Percentiles rank a stretch among this genome's conserved stretches.
Evolutionary conservation across 1,140 invertebrate genomes (phyloP).

Genomic region (Drosophila ficusphila): DNA sequence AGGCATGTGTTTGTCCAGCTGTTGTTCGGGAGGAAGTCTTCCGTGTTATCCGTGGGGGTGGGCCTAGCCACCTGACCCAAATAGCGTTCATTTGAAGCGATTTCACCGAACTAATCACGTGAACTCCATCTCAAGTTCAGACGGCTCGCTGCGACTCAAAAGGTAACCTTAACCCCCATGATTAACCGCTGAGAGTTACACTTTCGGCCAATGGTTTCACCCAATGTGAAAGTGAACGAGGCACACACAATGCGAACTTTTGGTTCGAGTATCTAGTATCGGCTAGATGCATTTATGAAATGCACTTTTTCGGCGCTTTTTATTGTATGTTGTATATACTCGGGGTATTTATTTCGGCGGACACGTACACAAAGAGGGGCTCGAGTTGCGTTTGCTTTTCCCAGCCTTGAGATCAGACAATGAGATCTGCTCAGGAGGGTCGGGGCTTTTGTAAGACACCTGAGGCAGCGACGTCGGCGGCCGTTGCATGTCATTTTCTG

Average conservation of each 20-base stretch:
- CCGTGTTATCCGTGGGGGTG: background rate
- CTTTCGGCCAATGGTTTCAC: constrained; percentile 56
- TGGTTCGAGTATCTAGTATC: constrained; percentile 43
- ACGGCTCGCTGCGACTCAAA: background rate
- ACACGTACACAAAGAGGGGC: constrained; percentile 28
- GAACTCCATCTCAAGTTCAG: constrained; percentile 26
- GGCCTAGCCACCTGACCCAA: constrained; percentile 17
- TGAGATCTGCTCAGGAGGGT: constrained; percentile 27
- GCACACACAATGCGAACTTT: constrained; percentile 29
- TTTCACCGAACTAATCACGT: constrained; percentile 17
- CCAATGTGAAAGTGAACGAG: constrained; percentile 60
- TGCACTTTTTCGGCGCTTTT: constrained; percentile 24
- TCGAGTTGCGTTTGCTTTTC: constrained; percentile 50
- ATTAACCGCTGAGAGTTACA: constrained; percentile 32
- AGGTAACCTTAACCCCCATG: constrained; percentile 42
- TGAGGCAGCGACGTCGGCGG: constrained; percentile 62
- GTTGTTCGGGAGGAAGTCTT: background rate
- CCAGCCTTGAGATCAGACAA: constrained; percentile 49
- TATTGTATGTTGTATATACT: background rate
- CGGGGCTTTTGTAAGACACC: constrained; percentile 53
- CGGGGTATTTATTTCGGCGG: constrained; percentile 17
- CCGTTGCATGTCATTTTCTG: constrained; percentile 77
- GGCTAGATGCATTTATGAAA: constrained; percentile 56
- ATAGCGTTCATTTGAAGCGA: constrained; percentile 6
- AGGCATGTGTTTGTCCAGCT: constrained; percentile 24